Evolutionary conservation across 2,888 invertebrate genomes (phyloP).

Genomic region (Netelia inedita): DNA sequence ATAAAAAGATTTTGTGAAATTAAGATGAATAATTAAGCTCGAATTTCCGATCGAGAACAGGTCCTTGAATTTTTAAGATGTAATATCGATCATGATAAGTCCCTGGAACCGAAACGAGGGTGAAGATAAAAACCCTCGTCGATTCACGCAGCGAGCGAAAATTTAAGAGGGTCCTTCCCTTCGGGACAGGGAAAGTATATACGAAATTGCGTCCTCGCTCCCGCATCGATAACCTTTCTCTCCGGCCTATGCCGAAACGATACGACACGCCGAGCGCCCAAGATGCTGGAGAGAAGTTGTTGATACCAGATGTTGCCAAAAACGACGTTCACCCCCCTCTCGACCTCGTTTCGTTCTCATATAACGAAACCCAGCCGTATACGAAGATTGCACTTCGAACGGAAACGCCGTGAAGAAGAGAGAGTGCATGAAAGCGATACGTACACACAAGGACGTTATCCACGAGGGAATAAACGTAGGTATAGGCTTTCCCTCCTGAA

Average conservation of each 20-base stretch:
- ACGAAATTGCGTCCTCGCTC: conserved; percentile 35
- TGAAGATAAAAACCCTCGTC: conserved; percentile 33
- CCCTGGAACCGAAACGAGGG: conserved; percentile 6
- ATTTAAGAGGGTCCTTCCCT: not conserved
- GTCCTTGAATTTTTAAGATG: conserved; percentile 53
- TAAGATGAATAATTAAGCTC: too few relatives aligned
- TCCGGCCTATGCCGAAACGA: conserved; percentile 44
- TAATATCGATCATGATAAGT: conserved; percentile 48
- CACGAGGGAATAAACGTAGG: conserved; percentile 45
- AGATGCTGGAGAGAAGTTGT: conserved; percentile 73
- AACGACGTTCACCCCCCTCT: conserved; percentile 66
- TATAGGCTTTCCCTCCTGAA: conserved; percentile 54
- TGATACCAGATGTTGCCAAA: conserved; percentile 79
- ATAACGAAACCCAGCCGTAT: conserved; percentile 5
- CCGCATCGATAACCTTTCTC: conserved; percentile 62
- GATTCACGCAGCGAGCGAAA: not conserved
- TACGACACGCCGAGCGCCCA: conserved; percentile 64
- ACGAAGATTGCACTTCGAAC: conserved; percentile 65
- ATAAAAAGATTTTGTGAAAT: too few relatives aligned
- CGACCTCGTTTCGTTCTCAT: conserved; percentile 24
- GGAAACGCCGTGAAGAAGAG: conserved; percentile 47
- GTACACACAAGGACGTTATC: conserved; percentile 10
- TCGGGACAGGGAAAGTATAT: not conserved
- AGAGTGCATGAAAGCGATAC: conserved; percentile 44
- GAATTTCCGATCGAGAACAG: not conserved